A percentile compares a stretch with the other conserved stretches of the same genome.
Evolutionary conservation across 2,797 vertebrate genomes (phyloP).

Genomic region (Pteronotus mesoamericanus): DNA sequence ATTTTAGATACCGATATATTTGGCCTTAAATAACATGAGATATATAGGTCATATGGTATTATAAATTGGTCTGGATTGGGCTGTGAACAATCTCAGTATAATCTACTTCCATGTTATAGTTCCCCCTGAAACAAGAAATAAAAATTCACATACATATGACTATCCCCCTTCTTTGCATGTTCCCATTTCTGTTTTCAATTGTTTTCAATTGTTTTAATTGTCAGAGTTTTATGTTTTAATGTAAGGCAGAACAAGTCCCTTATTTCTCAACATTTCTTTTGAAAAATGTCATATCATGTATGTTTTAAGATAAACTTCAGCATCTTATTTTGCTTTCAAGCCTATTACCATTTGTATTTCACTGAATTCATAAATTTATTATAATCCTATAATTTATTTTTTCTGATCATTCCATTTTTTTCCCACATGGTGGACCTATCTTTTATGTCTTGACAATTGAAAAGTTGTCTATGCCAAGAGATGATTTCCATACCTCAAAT

Average conservation of each 20-base stretch:
- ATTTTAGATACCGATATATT: not conserved
- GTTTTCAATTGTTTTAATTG: not conserved
- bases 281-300: not conserved
- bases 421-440: not conserved
- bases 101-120: not conserved
- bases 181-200: not conserved
- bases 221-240: not conserved
- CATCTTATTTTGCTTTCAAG: not conserved
- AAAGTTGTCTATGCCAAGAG: not conserved
- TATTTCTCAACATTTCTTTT: not conserved
- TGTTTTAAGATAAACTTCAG: not conserved
- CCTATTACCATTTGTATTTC: not conserved
- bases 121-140: not conserved
- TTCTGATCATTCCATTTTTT: not conserved
- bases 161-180: not conserved
- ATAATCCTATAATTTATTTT: not conserved
- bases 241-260: not conserved
- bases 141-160: not conserved
- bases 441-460: not conserved
- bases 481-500: not conserved
- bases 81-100: not conserved
- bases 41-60: not conserved
- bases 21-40: not conserved
- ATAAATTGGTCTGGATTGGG: not conserved
- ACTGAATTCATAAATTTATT: not conserved